phyloP scores from a whole-genome alignment of 1,140 invertebrate genomes.

The Eubasilissa regina region DNA sequence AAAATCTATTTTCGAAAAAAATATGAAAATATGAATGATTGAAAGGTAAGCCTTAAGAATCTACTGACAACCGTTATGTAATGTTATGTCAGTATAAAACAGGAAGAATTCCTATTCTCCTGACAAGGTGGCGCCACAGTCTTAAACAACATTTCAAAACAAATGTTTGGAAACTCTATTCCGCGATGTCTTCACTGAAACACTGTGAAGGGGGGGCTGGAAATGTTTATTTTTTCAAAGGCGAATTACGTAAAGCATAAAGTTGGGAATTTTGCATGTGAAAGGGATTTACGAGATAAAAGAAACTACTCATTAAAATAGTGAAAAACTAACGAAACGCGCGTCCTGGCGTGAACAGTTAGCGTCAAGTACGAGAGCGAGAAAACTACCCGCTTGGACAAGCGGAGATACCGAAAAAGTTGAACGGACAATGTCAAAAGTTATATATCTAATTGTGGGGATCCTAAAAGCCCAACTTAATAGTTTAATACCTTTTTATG shows the following conservation, averaged over 20 bases:
- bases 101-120: too few species aligned
- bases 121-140: too few species aligned
- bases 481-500: too few species aligned
- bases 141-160: too few species aligned
- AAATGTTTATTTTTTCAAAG: constrained; percentile 22
- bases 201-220: not conserved
- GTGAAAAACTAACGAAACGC: constrained; percentile 40
- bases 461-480: too few species aligned
- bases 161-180: not conserved
- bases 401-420: not conserved
- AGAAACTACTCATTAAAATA: constrained; percentile 46
- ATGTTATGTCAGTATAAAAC: too few species aligned
- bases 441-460: too few species aligned
- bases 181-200: constrained; percentile 1
- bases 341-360: constrained; percentile 33
- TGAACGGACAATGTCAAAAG: not conserved
- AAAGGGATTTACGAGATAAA: constrained; percentile 47
- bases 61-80: too few species aligned
- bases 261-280: constrained; percentile 39
- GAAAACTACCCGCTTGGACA: not conserved
- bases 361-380: not conserved
- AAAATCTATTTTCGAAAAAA: too few species aligned
- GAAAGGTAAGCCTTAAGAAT: too few species aligned
- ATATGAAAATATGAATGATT: too few species aligned
- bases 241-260: constrained; percentile 31